Percentiles rank a stretch among this genome's conserved stretches.
These are phyloP conservation scores for Suillia variegata DNA, from an alignment of 2,888 invertebrate genomes.

Conservation along the genomic window DNA sequence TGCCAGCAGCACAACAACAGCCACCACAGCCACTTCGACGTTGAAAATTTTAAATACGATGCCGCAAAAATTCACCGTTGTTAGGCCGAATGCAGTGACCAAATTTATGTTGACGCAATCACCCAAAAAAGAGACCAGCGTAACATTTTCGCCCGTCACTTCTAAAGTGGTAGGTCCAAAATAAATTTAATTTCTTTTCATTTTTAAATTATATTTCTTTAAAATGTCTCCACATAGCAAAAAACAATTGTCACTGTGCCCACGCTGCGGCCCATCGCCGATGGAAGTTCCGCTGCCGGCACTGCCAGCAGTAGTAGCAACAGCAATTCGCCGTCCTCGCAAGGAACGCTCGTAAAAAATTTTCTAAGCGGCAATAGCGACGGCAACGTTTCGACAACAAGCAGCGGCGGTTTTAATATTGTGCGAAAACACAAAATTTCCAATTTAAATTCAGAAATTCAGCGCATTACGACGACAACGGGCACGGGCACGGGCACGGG, in stretches of 20 bases:
- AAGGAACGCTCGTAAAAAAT: not conserved
- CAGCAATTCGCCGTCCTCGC: conserved; percentile 8
- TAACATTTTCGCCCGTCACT: conserved; percentile 27
- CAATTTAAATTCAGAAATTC: conserved; percentile 51
- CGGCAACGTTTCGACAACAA: not conserved
- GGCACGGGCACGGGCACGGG: conserved; percentile 23
- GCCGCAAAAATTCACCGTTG: conserved; percentile 46
- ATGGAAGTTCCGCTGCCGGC: conserved; percentile 22
- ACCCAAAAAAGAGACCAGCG: conserved; percentile 36
- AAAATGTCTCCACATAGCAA: not conserved
- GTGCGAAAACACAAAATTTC: conserved; percentile 47
- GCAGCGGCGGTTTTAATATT: conserved; percentile 3
- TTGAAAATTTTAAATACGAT: conserved; percentile 29
- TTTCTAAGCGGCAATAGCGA: conserved; percentile 9
- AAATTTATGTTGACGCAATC: conserved; percentile 48
- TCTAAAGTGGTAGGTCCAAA: conserved; percentile 32
- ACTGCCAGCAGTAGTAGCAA: conserved; percentile 14
- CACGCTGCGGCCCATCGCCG: conserved; percentile 39
- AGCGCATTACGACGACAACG: conserved; percentile 32
- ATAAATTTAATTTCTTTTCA: too few relatives aligned
- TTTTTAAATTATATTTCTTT: too few relatives aligned
- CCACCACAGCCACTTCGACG: conserved; percentile 6
- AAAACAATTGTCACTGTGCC: conserved; percentile 38
- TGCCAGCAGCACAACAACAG: conserved; percentile 6
- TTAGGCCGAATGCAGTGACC: conserved; percentile 36